These are phyloP conservation scores for Oncorhynchus tshawytscha DNA, from an alignment of 2,113 vertebrate species.

Conservation along the genomic window DNA sequence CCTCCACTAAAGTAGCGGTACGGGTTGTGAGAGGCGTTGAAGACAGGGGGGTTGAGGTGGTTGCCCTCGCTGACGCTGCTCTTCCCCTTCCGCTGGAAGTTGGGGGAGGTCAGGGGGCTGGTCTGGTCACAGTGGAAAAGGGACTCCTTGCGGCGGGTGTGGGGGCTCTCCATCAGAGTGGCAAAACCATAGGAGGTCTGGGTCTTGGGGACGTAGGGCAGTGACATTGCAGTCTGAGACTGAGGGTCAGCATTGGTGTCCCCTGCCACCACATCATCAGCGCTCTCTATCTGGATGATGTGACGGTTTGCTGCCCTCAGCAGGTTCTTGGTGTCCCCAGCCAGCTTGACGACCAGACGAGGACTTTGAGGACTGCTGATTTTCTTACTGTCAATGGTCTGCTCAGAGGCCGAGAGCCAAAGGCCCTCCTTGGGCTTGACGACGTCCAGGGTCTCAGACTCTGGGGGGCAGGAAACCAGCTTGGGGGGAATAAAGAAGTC, in stretches of 20 bases:
- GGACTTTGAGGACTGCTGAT: constrained; percentile 86
- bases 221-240: constrained; percentile 87
- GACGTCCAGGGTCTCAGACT: constrained; percentile 66
- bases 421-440: constrained; percentile 63
- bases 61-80: constrained; percentile 58
- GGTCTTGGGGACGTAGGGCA: constrained; percentile 91
- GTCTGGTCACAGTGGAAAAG: constrained; percentile 92
- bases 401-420: constrained; percentile 78
- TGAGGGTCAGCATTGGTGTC: constrained; percentile 85
- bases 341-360: constrained; percentile 76
- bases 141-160: constrained; percentile 92
- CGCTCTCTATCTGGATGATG: constrained; percentile 94
- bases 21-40: constrained; percentile 81
- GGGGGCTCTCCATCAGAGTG: constrained; percentile 92
- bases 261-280: constrained; percentile 80
- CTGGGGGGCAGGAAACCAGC: constrained; percentile 77
- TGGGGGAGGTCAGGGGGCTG: constrained; percentile 85
- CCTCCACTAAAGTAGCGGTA: constrained; percentile 91
- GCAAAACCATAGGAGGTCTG: constrained; percentile 93
- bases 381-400: constrained; percentile 72
- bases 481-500: constrained; percentile 97
- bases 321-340: constrained; percentile 81
- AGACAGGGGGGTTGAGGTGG: constrained; percentile 76
- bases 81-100: constrained; percentile 74
- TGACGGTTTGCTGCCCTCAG: constrained; percentile 83